A percentile compares a stretch with the other conserved stretches of the same genome.
Conservation (phyloP, 1,140 invertebrate species). For the Onthophagus taurus region DNA sequence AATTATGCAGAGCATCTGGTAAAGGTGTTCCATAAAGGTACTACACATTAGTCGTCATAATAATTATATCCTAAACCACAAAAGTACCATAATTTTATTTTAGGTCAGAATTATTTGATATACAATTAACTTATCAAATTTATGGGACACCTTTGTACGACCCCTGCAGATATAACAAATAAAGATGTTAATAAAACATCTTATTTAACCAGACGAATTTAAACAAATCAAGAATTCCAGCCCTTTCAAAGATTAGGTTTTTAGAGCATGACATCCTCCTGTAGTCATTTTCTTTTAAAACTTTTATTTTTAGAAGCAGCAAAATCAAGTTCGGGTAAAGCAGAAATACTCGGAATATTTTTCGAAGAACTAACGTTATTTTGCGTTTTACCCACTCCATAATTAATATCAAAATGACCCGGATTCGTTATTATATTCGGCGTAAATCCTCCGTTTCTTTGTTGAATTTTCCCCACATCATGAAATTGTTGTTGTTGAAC, state of each 20-base stretch:
- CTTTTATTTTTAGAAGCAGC: constrained; percentile 34
- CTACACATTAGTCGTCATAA: no score
- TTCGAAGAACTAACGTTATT: not conserved
- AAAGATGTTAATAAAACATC: constrained; percentile 1
- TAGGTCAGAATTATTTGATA: not conserved
- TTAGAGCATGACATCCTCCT: constrained; percentile 32
- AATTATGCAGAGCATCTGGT: no score
- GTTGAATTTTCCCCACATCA: not conserved
- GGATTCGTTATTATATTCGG: constrained; percentile 29
- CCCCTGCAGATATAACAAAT: no score
- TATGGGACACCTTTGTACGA: no score
- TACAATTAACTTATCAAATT: constrained; percentile 2
- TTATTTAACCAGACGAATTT: not conserved
- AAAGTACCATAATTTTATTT: not conserved
- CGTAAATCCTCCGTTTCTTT: constrained; percentile 3
- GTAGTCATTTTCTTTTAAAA: constrained; percentile 31
- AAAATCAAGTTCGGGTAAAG: constrained; percentile 42
- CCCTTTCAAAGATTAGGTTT: not conserved
- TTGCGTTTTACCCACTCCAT: not conserved
- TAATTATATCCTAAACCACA: not conserved
- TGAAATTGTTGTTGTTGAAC: constrained; percentile 21
- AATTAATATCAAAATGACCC: constrained; percentile 19
- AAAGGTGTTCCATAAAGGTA: no score
- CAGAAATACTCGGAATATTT: constrained; percentile 36
- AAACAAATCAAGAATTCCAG: not conserved